phyloP scores from a whole-genome alignment of 1,140 invertebrate species.

The Lasaia peninsularis region DNA sequence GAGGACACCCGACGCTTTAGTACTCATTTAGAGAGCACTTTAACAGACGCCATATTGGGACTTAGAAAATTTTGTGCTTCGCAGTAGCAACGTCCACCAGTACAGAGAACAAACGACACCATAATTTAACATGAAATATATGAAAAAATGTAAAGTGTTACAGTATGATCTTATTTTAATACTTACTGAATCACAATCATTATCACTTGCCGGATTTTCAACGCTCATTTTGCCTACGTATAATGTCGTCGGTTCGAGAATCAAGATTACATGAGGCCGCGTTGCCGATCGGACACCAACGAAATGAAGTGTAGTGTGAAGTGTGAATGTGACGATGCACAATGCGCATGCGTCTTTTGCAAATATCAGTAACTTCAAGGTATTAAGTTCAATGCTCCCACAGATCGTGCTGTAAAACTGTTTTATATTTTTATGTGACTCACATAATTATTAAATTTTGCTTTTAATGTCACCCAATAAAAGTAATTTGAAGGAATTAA shows the following conservation, averaged over 20 bases:
- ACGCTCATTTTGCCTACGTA: slow-evolving; percentile 77
- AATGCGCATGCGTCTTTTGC: slow-evolving; percentile 58
- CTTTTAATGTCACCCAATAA: too few species aligned
- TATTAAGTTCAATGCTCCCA: slow-evolving; percentile 53
- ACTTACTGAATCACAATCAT: slow-evolving; percentile 73
- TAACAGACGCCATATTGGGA: slow-evolving; percentile 90
- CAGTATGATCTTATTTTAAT: background rate
- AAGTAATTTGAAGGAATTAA: too few species aligned
- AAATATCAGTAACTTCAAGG: slow-evolving; percentile 47
- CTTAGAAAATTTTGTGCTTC: slow-evolving; percentile 87
- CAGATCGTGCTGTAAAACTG: slow-evolving; percentile 2
- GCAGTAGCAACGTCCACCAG: slow-evolving; percentile 52
- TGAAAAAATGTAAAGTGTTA: slow-evolving; percentile 19
- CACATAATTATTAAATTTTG: too few species aligned
- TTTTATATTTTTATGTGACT: too few species aligned
- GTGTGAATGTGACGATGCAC: slow-evolving; percentile 44
- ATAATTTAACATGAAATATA: slow-evolving; percentile 22
- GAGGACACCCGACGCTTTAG: slow-evolving; percentile 42
- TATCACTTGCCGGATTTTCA: slow-evolving; percentile 69
- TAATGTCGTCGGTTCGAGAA: slow-evolving; percentile 55
- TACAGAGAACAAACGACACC: slow-evolving; percentile 39
- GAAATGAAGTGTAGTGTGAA: slow-evolving; percentile 19
- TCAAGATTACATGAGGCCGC: slow-evolving; percentile 63
- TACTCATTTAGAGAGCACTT: slow-evolving; percentile 76
- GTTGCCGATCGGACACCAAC: slow-evolving; percentile 42